Evolutionary conservation across 2,888 invertebrate genomes (phyloP).

Genomic region (Autographa gamma): DNA sequence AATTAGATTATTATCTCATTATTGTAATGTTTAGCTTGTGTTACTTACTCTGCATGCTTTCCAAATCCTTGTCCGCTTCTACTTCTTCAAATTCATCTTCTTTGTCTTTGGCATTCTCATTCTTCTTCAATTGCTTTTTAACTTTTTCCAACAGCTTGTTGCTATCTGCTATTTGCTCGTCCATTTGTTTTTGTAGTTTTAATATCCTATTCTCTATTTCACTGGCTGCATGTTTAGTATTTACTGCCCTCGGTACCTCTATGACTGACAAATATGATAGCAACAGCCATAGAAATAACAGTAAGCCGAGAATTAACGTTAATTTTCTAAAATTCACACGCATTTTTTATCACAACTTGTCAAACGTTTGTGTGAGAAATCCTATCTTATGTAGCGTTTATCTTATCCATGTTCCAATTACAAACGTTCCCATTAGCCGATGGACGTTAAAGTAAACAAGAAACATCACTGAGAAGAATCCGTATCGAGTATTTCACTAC

Average conservation of each 20-base stretch:
- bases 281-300: conserved; percentile 74
- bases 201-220: conserved; percentile 72
- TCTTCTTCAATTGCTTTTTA: conserved; percentile 66
- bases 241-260: conserved; percentile 63
- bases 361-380: conserved; percentile 32
- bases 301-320: conserved; percentile 62
- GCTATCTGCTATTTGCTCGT: conserved; percentile 73
- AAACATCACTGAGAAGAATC: conserved; percentile 51
- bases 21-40: not conserved
- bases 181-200: conserved; percentile 69
- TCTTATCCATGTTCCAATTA: conserved; percentile 43
- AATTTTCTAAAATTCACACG: conserved; percentile 79
- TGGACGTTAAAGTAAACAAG: conserved; percentile 51
- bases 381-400: conserved; percentile 30
- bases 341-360: conserved; percentile 67
- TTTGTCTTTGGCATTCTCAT: conserved; percentile 36
- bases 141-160: conserved; percentile 70
- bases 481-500: conserved; percentile 28
- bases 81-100: conserved; percentile 46
- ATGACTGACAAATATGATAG: conserved; percentile 72
- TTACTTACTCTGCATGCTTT: conserved; percentile 57
- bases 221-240: conserved; percentile 48
- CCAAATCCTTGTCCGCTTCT: conserved; percentile 32
- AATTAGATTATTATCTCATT: too few species aligned
- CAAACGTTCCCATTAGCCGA: conserved; percentile 32